Evolutionary conservation across 2,888 invertebrate species (phyloP).

Genomic region (Poecilus cupreus): DNA sequence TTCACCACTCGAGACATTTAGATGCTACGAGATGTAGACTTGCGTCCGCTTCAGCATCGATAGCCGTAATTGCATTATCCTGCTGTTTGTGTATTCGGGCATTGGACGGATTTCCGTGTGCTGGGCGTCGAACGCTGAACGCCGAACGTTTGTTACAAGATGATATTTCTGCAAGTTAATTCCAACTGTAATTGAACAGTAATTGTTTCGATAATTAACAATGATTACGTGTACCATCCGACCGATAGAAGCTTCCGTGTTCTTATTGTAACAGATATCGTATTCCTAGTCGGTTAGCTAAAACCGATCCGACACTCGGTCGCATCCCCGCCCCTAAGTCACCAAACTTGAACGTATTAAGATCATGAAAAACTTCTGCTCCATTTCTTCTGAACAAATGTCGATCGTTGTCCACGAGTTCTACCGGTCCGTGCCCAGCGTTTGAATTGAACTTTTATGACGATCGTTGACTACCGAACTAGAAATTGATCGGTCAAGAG

Average conservation of each 20-base stretch:
- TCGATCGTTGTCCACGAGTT: slow-evolving; percentile 45
- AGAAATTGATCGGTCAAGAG: slow-evolving; percentile 44
- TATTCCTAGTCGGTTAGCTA: slow-evolving; percentile 25
- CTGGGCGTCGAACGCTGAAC: too few relatives aligned
- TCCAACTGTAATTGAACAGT: slow-evolving; percentile 53
- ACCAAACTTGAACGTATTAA: slow-evolving; percentile 39
- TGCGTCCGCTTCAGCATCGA: not conserved
- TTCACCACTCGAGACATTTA: slow-evolving; percentile 15
- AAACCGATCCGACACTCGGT: slow-evolving; percentile 4
- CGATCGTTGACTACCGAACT: slow-evolving; percentile 31
- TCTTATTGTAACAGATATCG: slow-evolving; percentile 29
- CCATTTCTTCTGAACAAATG: slow-evolving; percentile 48
- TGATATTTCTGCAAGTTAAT: slow-evolving; percentile 56
- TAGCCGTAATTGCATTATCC: not conserved
- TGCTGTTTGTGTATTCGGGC: not conserved
- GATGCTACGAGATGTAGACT: not conserved
- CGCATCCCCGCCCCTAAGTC: not conserved
- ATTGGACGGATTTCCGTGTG: slow-evolving; percentile 24
- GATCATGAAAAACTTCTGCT: slow-evolving; percentile 46
- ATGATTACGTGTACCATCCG: slow-evolving; percentile 51
- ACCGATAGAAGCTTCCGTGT: slow-evolving; percentile 9
- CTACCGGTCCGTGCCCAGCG: slow-evolving; percentile 22
- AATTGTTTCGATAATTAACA: slow-evolving; percentile 57
- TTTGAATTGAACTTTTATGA: slow-evolving; percentile 44
- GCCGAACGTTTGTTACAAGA: slow-evolving; percentile 14